Evolutionary conservation across 1,140 invertebrate species (phyloP).

Genomic region (Marisa cornuarietis): DNA sequence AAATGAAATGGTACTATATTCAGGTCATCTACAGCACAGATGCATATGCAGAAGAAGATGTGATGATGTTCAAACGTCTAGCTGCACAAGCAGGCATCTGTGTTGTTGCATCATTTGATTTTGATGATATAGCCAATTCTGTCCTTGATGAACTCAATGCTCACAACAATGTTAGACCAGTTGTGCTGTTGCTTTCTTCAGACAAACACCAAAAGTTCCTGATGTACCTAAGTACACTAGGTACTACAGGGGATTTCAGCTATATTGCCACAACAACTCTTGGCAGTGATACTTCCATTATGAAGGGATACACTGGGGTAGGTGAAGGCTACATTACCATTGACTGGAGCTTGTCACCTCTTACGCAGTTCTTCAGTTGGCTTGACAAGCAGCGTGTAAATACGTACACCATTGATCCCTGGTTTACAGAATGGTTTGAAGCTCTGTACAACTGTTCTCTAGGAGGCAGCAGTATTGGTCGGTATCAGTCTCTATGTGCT

Average conservation of each 20-base stretch:
- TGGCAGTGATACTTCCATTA: constrained; percentile 28
- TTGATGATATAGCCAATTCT: constrained; percentile 13
- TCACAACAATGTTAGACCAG: constrained; percentile 40
- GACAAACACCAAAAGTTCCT: constrained; percentile 35
- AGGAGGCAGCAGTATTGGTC: constrained; percentile 15
- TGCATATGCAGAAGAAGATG: constrained; percentile 33
- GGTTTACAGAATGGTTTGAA: constrained; percentile 61
- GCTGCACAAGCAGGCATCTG: constrained; percentile 59
- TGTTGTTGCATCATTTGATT: constrained; percentile 45
- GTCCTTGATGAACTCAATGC: constrained; percentile 34
- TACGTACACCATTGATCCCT: constrained; percentile 52
- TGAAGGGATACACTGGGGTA: constrained; percentile 36
- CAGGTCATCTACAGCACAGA: constrained; percentile 42
- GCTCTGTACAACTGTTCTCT: constrained; percentile 50
- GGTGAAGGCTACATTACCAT: constrained; percentile 50
- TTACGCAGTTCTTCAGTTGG: constrained; percentile 42
- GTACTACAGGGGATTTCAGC: constrained; percentile 17
- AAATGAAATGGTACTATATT: constrained; percentile 49
- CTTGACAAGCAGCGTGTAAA: constrained; percentile 36
- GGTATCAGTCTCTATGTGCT: constrained; percentile 12
- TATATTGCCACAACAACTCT: constrained; percentile 29
- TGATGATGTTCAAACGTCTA: constrained; percentile 38
- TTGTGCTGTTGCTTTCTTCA: constrained; percentile 37
- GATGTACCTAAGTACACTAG: constrained; percentile 27
- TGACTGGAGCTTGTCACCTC: constrained; percentile 19